Base-by-base conservation (phyloP, 2,113 vertebrate species). In the Alectura lathami region DNA sequence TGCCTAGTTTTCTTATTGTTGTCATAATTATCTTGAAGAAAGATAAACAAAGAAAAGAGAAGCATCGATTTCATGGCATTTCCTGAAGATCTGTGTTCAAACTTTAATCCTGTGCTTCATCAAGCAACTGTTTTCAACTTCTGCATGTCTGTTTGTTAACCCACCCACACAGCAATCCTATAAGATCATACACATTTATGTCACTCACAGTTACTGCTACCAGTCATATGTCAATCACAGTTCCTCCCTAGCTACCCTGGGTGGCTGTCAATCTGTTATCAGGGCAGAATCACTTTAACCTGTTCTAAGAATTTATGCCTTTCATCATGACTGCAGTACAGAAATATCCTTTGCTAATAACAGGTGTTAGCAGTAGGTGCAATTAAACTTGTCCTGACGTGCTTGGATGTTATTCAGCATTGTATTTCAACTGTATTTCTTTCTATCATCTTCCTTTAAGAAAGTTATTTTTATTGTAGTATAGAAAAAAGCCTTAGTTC, bases 181-280 rank as follows among this genome's bases (percentile, higher is more conserved):
- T 79, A 93, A 93, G 75, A 77, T 96, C 79, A 93, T 59, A 77
- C 36, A 88, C 85, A 78, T 83, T 96, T 83, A 89, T 89, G 78
- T 78, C 89, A 90, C 53, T 94, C 72, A 88, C 42, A 83, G 82
- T 67, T 81, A 32, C 76, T 88, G 87, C 69, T 92, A 93, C 66
- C 87, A 95, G 77, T 85, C 64, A 34, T 63, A 66, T 89, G 88
- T 85, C 95, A 95, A 81, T 95, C 93, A 92, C 63, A 81, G 51
- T 92, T 91, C 94, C 76, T 74, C 64, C 45, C 42, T 74, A 64
- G 78, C 73, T 93, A n/a, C 76, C 60, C 64, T 70, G 74, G 66
- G 77, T 82, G 50, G 36, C 48, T 95, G 93, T 89, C 94, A 96
- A 82, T 76, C 86, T 96, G 51, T 92, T 93, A 91, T 50, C 54